These are phyloP conservation scores for Alfaro cultratus DNA, from an alignment of 2,797 vertebrate species.

Conservation along the genomic window DNA sequence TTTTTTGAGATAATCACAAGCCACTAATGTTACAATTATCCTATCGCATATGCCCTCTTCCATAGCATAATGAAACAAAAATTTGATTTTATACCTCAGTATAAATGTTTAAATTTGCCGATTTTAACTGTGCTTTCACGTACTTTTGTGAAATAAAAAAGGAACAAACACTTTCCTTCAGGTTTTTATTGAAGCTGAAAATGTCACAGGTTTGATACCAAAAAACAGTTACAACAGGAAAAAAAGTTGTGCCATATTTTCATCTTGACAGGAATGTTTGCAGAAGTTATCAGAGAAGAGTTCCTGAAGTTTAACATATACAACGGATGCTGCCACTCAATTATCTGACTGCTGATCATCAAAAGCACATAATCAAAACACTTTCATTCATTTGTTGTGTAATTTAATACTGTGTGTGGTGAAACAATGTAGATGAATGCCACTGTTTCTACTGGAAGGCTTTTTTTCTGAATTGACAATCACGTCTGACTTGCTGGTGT, in stretches of 20 bases:
- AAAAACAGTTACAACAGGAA: constrained; percentile 65
- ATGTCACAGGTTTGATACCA: constrained; percentile 63
- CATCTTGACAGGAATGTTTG: constrained; percentile 54
- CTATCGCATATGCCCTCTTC: no score
- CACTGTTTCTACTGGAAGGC: not conserved
- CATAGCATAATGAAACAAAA: not conserved
- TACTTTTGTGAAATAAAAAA: constrained; percentile 7
- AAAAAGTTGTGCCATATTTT: constrained; percentile 59
- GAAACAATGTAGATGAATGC: constrained; percentile 13
- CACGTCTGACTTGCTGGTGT: not conserved
- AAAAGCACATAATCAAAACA: constrained; percentile 41
- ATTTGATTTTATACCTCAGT: not conserved
- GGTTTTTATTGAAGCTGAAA: constrained; percentile 69
- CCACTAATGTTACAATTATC: no score
- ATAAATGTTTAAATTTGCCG: not conserved
- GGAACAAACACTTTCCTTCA: constrained; percentile 16
- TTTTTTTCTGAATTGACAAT: constrained; percentile 28
- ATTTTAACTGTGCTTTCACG: not conserved
- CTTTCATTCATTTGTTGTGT: constrained; percentile 32
- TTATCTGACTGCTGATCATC: constrained; percentile 33
- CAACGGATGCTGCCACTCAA: constrained; percentile 15
- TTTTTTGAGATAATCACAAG: no score
- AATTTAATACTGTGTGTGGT: constrained; percentile 41
- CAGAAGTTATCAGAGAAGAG: constrained; percentile 27
- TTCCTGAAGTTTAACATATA: constrained; percentile 39